Conservation (phyloP, 2,888 invertebrate species). For the Imbricaverruca yamaguchii region DNA sequence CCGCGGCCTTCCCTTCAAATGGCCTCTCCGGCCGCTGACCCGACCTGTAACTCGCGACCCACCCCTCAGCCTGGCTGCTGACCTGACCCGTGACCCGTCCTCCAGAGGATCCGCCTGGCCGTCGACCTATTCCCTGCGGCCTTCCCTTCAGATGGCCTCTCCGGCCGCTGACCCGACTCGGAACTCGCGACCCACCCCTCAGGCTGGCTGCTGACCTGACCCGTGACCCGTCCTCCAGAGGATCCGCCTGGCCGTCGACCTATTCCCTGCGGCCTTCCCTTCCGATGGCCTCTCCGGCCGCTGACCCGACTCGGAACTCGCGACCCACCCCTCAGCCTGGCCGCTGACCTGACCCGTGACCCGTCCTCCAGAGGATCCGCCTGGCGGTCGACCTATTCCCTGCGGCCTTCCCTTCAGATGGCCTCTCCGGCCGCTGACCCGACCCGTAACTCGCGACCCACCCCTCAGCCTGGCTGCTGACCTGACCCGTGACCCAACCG, state of each 20-base stretch:
- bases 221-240: slow-evolving; percentile 26
- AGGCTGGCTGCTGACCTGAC: background rate
- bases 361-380: slow-evolving; percentile 38
- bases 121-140: no score
- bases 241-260: slow-evolving; percentile 40
- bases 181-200: background rate
- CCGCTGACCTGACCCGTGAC: background rate
- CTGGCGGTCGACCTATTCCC: no score
- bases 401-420: no score
- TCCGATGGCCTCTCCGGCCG: no score
- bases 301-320: background rate
- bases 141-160: no score
- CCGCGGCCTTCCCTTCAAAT: no score
- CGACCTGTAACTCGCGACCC: background rate
- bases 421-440: no score
- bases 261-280: no score
- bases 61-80: no score
- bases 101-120: slow-evolving; percentile 38
- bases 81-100: background rate
- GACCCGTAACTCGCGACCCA: background rate
- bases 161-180: background rate
- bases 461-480: background rate
- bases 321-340: no score
- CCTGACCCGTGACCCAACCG: background rate
- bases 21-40: no score